Evolutionary conservation across 2,113 vertebrate species (phyloP), one percentile per base, ranked within the genome.

Genomic region (Dinomys branickii): DNA sequence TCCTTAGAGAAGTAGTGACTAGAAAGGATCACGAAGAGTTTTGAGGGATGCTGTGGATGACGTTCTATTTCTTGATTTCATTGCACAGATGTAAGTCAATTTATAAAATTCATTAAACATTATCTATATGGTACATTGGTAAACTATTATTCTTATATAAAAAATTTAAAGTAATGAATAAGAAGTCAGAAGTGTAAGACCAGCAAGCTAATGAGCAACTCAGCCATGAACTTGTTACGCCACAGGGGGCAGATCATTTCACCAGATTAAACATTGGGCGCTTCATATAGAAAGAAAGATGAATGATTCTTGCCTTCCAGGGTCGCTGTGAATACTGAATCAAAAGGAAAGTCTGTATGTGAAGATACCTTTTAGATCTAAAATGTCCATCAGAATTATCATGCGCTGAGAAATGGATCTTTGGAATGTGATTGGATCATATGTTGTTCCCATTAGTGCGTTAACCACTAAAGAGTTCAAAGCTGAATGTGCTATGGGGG

Each of bases 21-120:
- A 0, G 20, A n/a, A 65, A 16, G 28, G 38, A 67, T 35, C 20
- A 33, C 47, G 5, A 1, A 4, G 7, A 3, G 0, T 0, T 80
- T 41, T 5, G 0, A 8, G 2, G 4, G 0, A 12, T 14, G 0
- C 47, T 75, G 13, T n/a, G 69, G 24, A 5, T 63, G 6, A 5
- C 63, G 12, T 22, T 63, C 24, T 92, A 4, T 59, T 75, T 90
- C 54, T 71, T 65, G 5, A 52, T 73, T 88, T 69, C 73, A 86
- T 20, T 80, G 58, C 12, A 44, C 3, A 13, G 8, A 19, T 35
- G 0, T 77, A 47, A 80, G 38, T 77, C 44, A 35, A 10, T 84
- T 96, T 56, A 58, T 85, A 91, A 65, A 92, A 58, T 26, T 11
- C 11, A 54, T 56, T 56, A 50, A 87, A 4, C 13, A 35, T 33